Conservation (phyloP, 2,113 vertebrate genomes). For the Bagarius yarrelli region DNA sequence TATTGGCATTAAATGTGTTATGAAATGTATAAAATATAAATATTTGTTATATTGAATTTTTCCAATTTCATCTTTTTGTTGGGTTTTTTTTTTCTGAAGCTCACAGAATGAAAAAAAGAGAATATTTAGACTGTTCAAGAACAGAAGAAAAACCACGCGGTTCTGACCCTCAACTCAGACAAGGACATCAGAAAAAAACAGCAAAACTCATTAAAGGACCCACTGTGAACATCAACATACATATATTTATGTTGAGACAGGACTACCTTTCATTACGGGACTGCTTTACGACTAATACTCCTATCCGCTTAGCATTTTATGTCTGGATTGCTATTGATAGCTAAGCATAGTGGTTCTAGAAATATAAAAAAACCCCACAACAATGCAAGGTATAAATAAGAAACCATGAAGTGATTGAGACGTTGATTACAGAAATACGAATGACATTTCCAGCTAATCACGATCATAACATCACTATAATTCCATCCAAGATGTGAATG, state of each 20-base stretch:
- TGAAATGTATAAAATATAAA: neutral
- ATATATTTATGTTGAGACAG: no score
- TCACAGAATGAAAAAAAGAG: conserved; percentile 57
- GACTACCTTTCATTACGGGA: no score
- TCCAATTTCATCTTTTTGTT: neutral
- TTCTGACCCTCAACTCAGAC: conserved; percentile 13
- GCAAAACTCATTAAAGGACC: neutral
- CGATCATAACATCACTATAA: neutral
- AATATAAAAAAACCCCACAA: neutral
- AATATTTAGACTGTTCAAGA: conserved; percentile 62
- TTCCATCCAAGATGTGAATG: neutral
- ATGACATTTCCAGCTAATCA: conserved; percentile 5
- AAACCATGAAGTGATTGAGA: no score
- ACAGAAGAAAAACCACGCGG: conserved; percentile 51
- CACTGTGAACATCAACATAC: neutral
- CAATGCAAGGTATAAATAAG: neutral
- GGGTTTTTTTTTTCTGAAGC: conserved; percentile 48
- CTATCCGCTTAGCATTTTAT: no score
- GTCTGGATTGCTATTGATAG: neutral
- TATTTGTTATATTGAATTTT: neutral
- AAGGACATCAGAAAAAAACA: no score
- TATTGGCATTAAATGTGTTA: neutral
- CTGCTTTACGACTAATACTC: no score
- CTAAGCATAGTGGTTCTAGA: neutral
- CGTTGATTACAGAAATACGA: no score